Percentiles rank a stretch among this genome's conserved stretches.
phyloP scores from a whole-genome alignment of 1,140 invertebrate species.

The Penaeus chinensis region DNA sequence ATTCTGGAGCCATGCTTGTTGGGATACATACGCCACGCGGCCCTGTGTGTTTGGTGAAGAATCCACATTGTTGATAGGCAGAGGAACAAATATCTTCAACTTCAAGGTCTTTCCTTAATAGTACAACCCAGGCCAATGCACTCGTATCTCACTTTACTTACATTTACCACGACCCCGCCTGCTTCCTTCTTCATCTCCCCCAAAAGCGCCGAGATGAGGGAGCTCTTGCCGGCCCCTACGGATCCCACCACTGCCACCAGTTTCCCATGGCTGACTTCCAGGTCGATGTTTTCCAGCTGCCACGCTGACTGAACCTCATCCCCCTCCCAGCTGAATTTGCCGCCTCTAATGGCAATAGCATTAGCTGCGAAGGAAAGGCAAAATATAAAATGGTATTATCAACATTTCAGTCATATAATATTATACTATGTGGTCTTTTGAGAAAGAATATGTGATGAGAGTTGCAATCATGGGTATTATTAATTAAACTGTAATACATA shows the following conservation, averaged over 20 bases:
- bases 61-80: no score
- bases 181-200: constrained; percentile 71
- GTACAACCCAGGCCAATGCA: no score
- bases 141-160: background rate
- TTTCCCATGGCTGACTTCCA: constrained; percentile 65
- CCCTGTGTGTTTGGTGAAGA: constrained; percentile 61
- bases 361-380: constrained; percentile 4
- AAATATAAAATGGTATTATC: no score
- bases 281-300: constrained; percentile 68
- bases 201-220: constrained; percentile 72
- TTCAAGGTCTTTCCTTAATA: no score
- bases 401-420: no score
- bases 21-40: constrained; percentile 70
- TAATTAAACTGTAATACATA: no score
- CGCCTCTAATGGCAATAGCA: constrained; percentile 69
- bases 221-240: constrained; percentile 76
- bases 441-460: no score
- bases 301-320: constrained; percentile 65
- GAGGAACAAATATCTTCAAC: no score
- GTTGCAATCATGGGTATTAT: no score
- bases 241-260: constrained; percentile 74
- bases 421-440: no score
- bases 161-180: constrained; percentile 67
- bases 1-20: constrained; percentile 76
- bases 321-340: constrained; percentile 70